Base-by-base conservation (phyloP, 2,888 invertebrate genomes). In the Cactoblastis cactorum region DNA sequence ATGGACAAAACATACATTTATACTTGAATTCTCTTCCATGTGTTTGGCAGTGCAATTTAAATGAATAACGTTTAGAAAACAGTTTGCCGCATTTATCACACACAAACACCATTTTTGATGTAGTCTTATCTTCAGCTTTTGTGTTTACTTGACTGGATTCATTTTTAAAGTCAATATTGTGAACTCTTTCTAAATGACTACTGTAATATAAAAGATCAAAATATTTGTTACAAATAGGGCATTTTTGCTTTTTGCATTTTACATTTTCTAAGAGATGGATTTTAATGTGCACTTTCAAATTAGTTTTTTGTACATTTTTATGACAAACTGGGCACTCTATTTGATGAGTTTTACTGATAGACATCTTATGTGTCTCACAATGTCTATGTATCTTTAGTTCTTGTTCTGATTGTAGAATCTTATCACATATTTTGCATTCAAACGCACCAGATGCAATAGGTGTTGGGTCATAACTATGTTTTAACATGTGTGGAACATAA, bases 1-100 rank as follows among this genome's bases (percentile, higher is more conserved):
- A 80, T 2, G 80, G 79, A 52, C 80, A 80, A 48, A 69, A 65
- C 24, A 74, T 69, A 37, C 80, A 80, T 64, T 78, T 79, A 33
- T 68, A 73, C 4, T 28, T 28, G 28, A 28, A 9, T 33, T 33
- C 33, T 12, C 33, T 12, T 12, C 33, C 33, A 33, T 33, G 33
- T 1, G 33, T 33, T 33, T 12, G 33, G 2, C 1, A 33, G 12
- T 33, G 33, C 33, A 33, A n/a, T 33, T 33, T 33, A 12, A 33
- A 33, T 4, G 3, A 6, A 3, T 1, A 12, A 12, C 1, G 4
- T 6, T 6, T 28, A 6, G 1, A 1, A 33, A 33, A 33, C n/a
- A n/a, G 12, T n/a, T 33, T 33, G 1, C 33, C 33, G 12, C 33
- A 33, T 12, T 12, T 33, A 33, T 33, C 33, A 33, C 33, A 33